Evolutionary conservation across 2,888 invertebrate genomes (phyloP), one percentile per base, ranked within the genome.

Genomic region (Psylliodes chrysocephalus): DNA sequence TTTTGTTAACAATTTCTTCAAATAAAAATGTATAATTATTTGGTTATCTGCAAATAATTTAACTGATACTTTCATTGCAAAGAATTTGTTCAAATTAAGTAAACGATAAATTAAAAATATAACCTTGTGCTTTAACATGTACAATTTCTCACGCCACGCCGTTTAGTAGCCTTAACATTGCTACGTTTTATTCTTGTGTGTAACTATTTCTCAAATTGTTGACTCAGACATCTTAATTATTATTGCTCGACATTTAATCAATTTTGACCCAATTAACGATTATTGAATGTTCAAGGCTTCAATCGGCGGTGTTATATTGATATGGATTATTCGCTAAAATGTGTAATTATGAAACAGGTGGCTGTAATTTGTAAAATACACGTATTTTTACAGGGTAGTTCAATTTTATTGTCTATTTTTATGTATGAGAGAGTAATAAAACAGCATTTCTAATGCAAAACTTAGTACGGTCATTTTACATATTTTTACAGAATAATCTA

Each of bases 171-270:
- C 42, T 42, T 42, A 42, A 42, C 42, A 42, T 42, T 47, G 47
- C n/a, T n/a, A 12, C 12, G 49, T 14, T 14, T 49, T 25, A 28
- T 49, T 49, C 49, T 49, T n/a, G 6, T 49, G 22, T 46, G 46
- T 17, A 25, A 17, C 49, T 28, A 49, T 49, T 49, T 49, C 49
- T 49, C n/a, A 49, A 49, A 49, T 28, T 49, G 49, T 49, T 28
- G 30, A 30, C 15, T 28, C 49, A 30, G 49, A 49, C 49, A 49
- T 49, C 49, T 49, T 49, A 49, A 49, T 49, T 49, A 49, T 49
- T 49, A 49, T 49, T 49, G 28, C 49, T 30, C 49, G 49, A 28
- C 15, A 30, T 49, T 49, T 49, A 49, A 49, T 49, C 49, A 49
- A 49, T 49, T 49, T 49, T 28, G 49, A 49, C 49, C 49, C 49